Conservation (phyloP, 2,888 invertebrate species). For the Eristalis pertinax region DNA sequence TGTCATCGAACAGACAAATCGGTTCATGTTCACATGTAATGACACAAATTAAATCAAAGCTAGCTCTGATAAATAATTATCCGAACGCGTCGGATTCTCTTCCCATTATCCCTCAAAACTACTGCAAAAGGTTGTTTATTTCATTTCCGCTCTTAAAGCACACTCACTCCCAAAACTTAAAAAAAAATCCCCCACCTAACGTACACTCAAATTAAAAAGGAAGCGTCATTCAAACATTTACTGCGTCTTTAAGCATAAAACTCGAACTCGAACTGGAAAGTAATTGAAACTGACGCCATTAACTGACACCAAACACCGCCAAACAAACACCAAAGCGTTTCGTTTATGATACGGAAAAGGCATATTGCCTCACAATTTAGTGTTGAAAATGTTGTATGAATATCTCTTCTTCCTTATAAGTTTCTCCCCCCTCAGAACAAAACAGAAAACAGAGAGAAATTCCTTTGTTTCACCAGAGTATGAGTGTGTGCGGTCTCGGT, state of each 20-base stretch:
- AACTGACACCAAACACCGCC: background rate
- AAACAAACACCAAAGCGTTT: background rate
- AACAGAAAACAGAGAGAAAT: conserved; percentile 37
- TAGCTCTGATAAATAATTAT: no score
- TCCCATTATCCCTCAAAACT: background rate
- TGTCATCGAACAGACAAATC: no score
- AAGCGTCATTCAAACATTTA: background rate
- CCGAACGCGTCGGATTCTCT: no score
- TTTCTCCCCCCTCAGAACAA: conserved; percentile 16
- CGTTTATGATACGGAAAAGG: conserved; percentile 22
- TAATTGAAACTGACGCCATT: conserved; percentile 30
- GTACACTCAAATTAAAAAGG: background rate
- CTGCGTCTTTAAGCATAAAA: conserved; percentile 1
- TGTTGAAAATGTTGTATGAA: conserved; percentile 22
- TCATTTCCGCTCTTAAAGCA: no score
- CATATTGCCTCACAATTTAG: conserved; percentile 26
- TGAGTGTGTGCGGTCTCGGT: background rate
- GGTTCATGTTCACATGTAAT: no score
- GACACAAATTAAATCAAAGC: no score
- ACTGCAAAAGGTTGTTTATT: background rate
- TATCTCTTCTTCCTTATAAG: background rate
- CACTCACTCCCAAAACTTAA: background rate
- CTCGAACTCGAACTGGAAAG: conserved; percentile 4
- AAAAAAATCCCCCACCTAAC: background rate
- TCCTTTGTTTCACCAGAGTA: conserved; percentile 61